Conservation (phyloP, 1,140 invertebrate genomes). For the Harlomillsia oculata region DNA sequence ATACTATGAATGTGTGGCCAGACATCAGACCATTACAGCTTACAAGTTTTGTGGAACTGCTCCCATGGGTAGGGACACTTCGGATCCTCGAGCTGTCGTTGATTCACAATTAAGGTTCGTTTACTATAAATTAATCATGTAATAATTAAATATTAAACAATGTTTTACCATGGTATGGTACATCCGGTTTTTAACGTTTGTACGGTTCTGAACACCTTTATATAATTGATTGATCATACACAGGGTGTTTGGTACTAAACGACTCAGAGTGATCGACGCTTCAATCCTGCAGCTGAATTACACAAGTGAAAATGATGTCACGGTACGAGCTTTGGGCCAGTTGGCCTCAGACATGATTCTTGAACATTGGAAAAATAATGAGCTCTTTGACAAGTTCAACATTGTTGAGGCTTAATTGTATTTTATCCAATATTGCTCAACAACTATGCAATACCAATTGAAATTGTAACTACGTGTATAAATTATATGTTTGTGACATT, state of each 20-base stretch:
- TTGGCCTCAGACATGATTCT: slow-evolving; percentile 2
- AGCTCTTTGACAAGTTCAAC: neutral
- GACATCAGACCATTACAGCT: slow-evolving; percentile 11
- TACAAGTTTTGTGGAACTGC: slow-evolving; percentile 19
- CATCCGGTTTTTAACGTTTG: too few relatives aligned
- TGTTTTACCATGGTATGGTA: too few relatives aligned
- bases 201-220: too few relatives aligned
- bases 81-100: slow-evolving; percentile 2
- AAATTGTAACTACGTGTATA: too few relatives aligned
- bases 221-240: too few relatives aligned
- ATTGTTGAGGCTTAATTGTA: too few relatives aligned
- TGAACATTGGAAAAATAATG: neutral
- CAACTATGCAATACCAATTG: too few relatives aligned
- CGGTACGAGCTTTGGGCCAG: neutral
- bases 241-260: neutral
- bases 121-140: too few relatives aligned
- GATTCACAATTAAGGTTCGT: slow-evolving; percentile 5
- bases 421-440: too few relatives aligned
- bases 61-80: slow-evolving; percentile 5
- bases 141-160: too few relatives aligned
- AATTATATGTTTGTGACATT: too few relatives aligned
- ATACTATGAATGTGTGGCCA: slow-evolving; percentile 8
- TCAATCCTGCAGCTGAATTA: neutral
- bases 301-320: slow-evolving; percentile 1
- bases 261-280: neutral